Evolutionary conservation across 1,140 invertebrate species (phyloP), one percentile per base, ranked within the genome.

Genomic region (Drosophila nebulosa): DNA sequence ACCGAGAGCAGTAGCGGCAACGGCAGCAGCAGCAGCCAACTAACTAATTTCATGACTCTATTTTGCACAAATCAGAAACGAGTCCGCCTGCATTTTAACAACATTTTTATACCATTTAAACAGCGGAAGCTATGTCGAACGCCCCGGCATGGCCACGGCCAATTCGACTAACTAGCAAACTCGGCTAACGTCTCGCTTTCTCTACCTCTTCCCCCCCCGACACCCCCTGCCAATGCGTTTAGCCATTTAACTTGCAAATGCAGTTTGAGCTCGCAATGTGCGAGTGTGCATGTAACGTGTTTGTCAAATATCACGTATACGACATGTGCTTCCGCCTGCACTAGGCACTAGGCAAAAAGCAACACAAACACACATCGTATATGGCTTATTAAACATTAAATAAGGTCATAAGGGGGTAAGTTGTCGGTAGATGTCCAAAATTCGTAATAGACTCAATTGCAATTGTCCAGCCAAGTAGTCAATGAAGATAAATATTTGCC

Each of bases 251-350:
- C 62, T 60, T 80, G 64, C 32, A 68, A 85, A 74, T 86, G 80
- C 77, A 80, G 39, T 69, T 61, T 63, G 9, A 18, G 18, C 10
- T 42, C 18, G 12, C 36, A 16, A 27, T 67, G 35, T 26, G 30
- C 30, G 30, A 10, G 22, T 62, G 46, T 65, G 62, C 64, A 55
- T 69, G 74, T 68, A 65, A 69, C 74, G 55, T 77, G 74, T 80
- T 85, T 80, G 74, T 74, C 80, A 80, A 85, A 86, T 85, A 80
- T 85, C 70, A 85, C 80, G 81, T 86, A 85, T 85, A 85, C 80
- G 81, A 69, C 78, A 78, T 78, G 78, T 80, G 78, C 64, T 76
- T 65, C 78, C 71, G 78, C 78, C 67, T 64, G 39, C 60, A 62
- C 16, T 7, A 30, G 70, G 72, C 80, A n/a, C n/a, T n/a, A 21